phyloP scores from a whole-genome alignment of 2,797 vertebrate genomes.

The Girardinus metallicus region DNA sequence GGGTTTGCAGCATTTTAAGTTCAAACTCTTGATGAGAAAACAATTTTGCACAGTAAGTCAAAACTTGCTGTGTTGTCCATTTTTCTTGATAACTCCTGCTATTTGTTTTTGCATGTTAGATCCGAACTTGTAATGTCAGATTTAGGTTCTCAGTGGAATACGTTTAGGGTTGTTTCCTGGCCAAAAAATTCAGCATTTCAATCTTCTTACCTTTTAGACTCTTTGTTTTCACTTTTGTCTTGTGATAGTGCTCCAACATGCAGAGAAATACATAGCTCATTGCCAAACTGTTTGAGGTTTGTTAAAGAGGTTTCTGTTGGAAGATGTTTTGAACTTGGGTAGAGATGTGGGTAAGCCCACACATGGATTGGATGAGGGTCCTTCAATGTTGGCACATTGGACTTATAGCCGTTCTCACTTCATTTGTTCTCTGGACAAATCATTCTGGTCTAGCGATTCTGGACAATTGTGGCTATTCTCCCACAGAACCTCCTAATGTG shows the following conservation, averaged over 20 bases:
- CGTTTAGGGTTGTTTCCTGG: not conserved
- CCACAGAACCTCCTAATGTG: not conserved
- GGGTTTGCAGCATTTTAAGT: not conserved
- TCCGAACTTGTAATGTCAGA: not conserved
- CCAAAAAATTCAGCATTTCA: not conserved
- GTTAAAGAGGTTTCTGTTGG: not conserved
- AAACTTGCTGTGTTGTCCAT: not conserved
- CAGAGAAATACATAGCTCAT: not conserved
- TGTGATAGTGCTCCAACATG: not conserved
- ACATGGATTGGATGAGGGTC: not conserved
- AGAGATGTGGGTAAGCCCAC: not conserved
- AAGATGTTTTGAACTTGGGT: not conserved
- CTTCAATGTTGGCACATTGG: not conserved
- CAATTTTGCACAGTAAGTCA: not conserved
- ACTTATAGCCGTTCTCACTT: not conserved
- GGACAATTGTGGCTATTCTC: not conserved
- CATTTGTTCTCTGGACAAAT: not conserved
- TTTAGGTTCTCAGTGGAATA: not conserved
- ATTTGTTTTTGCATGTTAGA: too few relatives aligned
- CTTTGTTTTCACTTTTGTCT: not conserved
- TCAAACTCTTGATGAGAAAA: not conserved
- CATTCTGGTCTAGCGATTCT: not conserved
- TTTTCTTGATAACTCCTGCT: not conserved
- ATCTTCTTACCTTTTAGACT: not conserved
- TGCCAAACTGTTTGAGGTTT: not conserved